phyloP scores from a whole-genome alignment of 2,113 vertebrate genomes.

The Pseudonaja textilis region DNA sequence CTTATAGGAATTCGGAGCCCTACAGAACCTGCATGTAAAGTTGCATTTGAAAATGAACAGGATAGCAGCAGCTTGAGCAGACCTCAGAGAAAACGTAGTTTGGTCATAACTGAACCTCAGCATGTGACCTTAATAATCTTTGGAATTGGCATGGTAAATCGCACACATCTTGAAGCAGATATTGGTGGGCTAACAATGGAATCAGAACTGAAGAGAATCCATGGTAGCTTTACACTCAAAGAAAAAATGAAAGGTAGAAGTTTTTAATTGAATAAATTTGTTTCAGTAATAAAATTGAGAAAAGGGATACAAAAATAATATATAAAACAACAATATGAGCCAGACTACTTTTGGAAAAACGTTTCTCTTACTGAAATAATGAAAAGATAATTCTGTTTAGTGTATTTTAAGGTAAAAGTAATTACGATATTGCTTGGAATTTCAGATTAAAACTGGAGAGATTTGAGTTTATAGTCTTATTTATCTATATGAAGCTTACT shows the following conservation, averaged over 20 bases:
- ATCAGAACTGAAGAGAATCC: conserved; percentile 94
- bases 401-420: not conserved
- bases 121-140: conserved; percentile 96
- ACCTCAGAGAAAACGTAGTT: conserved; percentile 82
- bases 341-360: not conserved
- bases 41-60: conserved; percentile 92
- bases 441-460: not conserved
- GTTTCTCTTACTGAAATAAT: not conserved
- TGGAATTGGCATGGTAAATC: conserved; percentile 96
- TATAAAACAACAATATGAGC: not conserved
- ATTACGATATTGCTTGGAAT: not conserved
- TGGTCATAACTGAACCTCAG: conserved; percentile 87
- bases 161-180: conserved; percentile 95
- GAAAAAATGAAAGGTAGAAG: conserved; percentile 96
- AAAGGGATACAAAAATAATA: not conserved
- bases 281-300: not conserved
- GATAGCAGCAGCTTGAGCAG: conserved; percentile 77
- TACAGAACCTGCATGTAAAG: conserved; percentile 82
- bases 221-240: conserved; percentile 96
- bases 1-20: conserved; percentile 78
- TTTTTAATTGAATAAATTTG: not conserved
- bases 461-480: not conserved
- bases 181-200: conserved; percentile 98
- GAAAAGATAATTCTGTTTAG: not conserved
- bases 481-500: not conserved